phyloP scores from a whole-genome alignment of 2,888 invertebrate genomes.

The Chelonus formosanus region DNA sequence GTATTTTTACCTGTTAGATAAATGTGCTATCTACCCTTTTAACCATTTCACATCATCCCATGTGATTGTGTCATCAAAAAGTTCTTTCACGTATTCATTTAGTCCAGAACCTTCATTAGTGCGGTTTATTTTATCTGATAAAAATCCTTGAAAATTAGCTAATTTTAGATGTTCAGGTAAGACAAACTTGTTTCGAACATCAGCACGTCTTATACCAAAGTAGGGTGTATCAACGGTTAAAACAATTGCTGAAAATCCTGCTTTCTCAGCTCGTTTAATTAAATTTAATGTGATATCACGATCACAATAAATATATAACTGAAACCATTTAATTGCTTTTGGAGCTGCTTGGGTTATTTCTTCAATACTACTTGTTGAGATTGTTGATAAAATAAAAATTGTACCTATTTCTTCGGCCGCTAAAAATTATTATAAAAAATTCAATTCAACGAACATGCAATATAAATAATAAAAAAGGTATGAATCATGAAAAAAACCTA shows the following conservation, averaged over 20 bases:
- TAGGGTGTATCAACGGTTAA: conserved; percentile 89
- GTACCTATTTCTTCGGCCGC: conserved; percentile 82
- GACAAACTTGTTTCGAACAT: conserved; percentile 83
- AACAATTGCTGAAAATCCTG: conserved; percentile 87
- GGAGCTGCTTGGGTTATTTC: conserved; percentile 84
- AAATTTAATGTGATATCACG: conserved; percentile 76
- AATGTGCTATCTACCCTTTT: conserved; percentile 67
- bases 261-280: conserved; percentile 79
- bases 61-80: conserved; percentile 82
- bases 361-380: conserved; percentile 87
- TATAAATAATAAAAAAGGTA: too few species aligned
- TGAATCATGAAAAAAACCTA: too few species aligned
- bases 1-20: too few species aligned
- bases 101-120: conserved; percentile 76
- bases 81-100: conserved; percentile 77
- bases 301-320: conserved; percentile 89
- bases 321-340: conserved; percentile 84
- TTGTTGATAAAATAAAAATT: conserved; percentile 84
- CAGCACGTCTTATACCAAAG: conserved; percentile 84
- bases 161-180: conserved; percentile 83
- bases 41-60: conserved; percentile 93
- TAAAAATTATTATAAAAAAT: conserved; percentile 54
- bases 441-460: too few species aligned
- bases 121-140: conserved; percentile 65
- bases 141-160: conserved; percentile 79